A percentile compares a stretch with the other conserved stretches of the same genome.
phyloP scores from a whole-genome alignment of 1,140 invertebrate genomes.

The Heliconius hewitsoni region DNA sequence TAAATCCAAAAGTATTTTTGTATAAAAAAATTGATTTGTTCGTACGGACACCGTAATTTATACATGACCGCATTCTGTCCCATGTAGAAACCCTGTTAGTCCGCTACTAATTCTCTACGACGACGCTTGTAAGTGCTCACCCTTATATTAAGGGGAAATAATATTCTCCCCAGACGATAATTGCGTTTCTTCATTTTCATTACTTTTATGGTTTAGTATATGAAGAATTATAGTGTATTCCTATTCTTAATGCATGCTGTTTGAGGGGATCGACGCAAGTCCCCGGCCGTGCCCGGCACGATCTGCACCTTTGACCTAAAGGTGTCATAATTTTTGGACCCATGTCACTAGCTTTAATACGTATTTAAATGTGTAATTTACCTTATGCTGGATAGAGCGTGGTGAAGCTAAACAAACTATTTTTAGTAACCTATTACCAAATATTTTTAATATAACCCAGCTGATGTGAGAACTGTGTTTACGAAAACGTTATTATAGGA shows the following conservation, averaged over 20 bases:
- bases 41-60: slow-evolving; percentile 32
- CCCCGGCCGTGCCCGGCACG: slow-evolving; percentile 53
- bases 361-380: background rate
- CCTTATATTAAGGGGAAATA: slow-evolving; percentile 57
- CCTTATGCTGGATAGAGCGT: no score
- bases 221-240: slow-evolving; percentile 45
- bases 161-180: slow-evolving; percentile 57
- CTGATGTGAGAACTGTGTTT: no score
- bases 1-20: background rate
- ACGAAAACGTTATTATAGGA: no score
- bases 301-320: slow-evolving; percentile 68
- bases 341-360: background rate
- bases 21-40: background rate
- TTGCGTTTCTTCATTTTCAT: slow-evolving; percentile 65
- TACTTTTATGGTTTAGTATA: slow-evolving; percentile 51
- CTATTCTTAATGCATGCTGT: slow-evolving; percentile 54
- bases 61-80: slow-evolving; percentile 51
- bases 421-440: no score
- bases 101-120: slow-evolving; percentile 50
- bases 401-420: no score
- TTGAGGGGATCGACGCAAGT: slow-evolving; percentile 59
- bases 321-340: slow-evolving; percentile 30
- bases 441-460: no score
- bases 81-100: slow-evolving; percentile 38
- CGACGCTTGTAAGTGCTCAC: slow-evolving; percentile 53